A percentile compares a stretch with the other conserved stretches of the same genome.
These are phyloP conservation scores for Hyalella azteca DNA, from an alignment of 2,888 invertebrate species.

Conservation along the genomic window DNA sequence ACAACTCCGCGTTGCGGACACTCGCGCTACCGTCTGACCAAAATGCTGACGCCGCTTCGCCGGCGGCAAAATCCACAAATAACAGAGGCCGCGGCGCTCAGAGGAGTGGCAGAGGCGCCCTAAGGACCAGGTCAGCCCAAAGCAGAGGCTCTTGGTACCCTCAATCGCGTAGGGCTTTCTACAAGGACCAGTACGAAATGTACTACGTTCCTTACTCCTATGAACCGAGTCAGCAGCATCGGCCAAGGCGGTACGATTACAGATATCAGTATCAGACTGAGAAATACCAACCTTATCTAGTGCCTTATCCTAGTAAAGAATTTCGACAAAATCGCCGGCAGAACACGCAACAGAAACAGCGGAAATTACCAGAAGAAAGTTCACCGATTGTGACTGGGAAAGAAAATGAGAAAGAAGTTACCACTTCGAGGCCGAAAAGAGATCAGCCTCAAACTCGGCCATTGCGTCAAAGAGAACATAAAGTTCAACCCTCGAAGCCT, in stretches of 20 bases:
- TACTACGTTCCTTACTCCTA: conserved; percentile 1
- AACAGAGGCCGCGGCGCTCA: not conserved
- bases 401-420: not conserved
- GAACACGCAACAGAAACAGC: conserved; percentile 6
- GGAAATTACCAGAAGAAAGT: conserved; percentile 23
- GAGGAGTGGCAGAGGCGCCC: not conserved
- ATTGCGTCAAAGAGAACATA: no score
- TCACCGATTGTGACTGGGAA: conserved; percentile 8
- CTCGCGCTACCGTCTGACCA: not conserved
- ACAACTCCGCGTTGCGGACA: not conserved
- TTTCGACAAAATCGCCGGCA: conserved; percentile 8
- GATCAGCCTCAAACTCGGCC: not conserved
- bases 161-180: not conserved
- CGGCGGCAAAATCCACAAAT: not conserved
- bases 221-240: not conserved
- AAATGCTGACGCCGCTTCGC: not conserved
- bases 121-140: conserved; percentile 13
- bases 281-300: conserved; percentile 16
- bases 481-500: no score
- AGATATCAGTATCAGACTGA: not conserved
- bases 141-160: conserved; percentile 8
- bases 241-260: conserved; percentile 19
- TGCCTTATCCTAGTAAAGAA: conserved; percentile 35
- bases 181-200: not conserved
- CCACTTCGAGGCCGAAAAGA: not conserved